Evolutionary conservation across 2,888 invertebrate genomes (phyloP).

Genomic region (Polia nebulosa): DNA sequence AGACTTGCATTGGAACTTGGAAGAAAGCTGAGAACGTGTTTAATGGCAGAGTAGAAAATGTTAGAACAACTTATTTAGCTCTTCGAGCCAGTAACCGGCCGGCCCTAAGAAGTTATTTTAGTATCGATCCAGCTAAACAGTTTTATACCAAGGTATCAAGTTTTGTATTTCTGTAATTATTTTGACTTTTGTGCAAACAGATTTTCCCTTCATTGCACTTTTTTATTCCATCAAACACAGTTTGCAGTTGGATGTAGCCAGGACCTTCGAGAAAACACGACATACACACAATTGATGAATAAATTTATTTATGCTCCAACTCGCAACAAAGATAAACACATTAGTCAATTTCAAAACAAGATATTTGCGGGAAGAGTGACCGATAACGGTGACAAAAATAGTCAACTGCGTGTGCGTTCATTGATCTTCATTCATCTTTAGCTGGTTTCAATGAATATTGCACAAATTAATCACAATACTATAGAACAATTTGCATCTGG

Average conservation of each 20-base stretch:
- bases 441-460: conserved; percentile 13
- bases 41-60: conserved; percentile 38
- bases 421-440: conserved; percentile 36
- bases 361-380: conserved; percentile 38
- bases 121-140: not conserved
- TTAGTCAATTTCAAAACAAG: conserved; percentile 27
- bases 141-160: not conserved
- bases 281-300: not conserved
- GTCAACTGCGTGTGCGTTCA: conserved; percentile 10
- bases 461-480: conserved; percentile 38
- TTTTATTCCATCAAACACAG: not conserved
- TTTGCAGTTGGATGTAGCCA: not conserved
- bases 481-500: conserved; percentile 12
- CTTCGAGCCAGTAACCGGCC: not conserved
- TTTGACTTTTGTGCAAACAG: no score
- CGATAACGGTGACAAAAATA: conserved; percentile 17
- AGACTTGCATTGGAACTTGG: conserved; percentile 34
- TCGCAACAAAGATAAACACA: conserved; percentile 21
- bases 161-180: not conserved
- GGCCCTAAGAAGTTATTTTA: conserved; percentile 22
- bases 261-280: conserved; percentile 3
- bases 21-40: conserved; percentile 41
- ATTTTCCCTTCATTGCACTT: not conserved
- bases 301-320: conserved; percentile 3
- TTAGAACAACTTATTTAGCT: conserved; percentile 31